phyloP scores from a whole-genome alignment of 2,113 vertebrate species.

The Cathartes aura region DNA sequence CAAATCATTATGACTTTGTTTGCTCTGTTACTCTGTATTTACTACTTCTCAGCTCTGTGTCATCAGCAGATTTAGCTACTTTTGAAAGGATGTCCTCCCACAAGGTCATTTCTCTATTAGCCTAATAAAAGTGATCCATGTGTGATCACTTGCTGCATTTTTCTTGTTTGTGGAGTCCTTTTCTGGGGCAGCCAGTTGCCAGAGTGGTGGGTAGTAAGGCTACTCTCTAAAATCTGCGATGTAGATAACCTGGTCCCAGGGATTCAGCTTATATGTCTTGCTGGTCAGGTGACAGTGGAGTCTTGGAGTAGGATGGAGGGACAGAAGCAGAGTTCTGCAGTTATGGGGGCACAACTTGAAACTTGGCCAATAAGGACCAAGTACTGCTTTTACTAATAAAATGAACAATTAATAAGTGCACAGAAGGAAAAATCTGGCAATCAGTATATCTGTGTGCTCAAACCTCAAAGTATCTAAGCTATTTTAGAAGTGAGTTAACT shows the following conservation, averaged over 20 bases:
- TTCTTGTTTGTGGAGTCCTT: neutral
- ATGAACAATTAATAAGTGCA: neutral
- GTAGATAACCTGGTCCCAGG: neutral
- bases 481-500: neutral
- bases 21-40: conserved; percentile 70
- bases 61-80: conserved; percentile 60
- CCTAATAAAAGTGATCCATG: neutral
- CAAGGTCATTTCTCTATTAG: conserved; percentile 19
- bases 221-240: neutral
- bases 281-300: too few species aligned
- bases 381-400: neutral
- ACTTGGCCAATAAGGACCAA: neutral
- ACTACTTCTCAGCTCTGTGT: conserved; percentile 48
- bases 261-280: neutral
- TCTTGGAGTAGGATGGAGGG: neutral
- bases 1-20: conserved; percentile 70
- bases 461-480: neutral
- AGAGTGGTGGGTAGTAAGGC: neutral
- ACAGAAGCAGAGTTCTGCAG: neutral
- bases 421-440: neutral
- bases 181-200: neutral
- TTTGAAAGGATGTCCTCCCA: conserved; percentile 36
- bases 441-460: neutral
- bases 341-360: neutral
- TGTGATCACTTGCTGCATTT: neutral